Percentiles rank a stretch among this genome's conserved stretches.
Conservation (phyloP, 2,888 invertebrate species). For the Hecatera dysodea region DNA sequence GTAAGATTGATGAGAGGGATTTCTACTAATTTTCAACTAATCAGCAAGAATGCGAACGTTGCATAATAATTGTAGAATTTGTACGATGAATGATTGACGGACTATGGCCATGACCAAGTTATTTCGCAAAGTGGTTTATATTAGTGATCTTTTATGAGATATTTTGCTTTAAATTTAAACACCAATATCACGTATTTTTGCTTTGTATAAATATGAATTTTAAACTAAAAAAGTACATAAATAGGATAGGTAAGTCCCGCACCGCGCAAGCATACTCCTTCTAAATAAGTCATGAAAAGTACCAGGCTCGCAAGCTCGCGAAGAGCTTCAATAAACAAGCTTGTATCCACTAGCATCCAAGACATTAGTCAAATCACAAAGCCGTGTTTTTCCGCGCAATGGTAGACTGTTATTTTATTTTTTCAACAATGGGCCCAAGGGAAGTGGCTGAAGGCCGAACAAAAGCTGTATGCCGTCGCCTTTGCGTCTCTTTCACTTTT, state of each 20-base stretch:
- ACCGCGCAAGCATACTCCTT: background rate
- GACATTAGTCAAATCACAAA: slow-evolving; percentile 55
- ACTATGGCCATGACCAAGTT: too few species aligned
- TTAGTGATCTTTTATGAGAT: too few species aligned
- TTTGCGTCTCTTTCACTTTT: slow-evolving; percentile 58
- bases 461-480: slow-evolving; percentile 66
- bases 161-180: background rate
- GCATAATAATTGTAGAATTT: too few species aligned
- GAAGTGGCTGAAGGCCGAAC: slow-evolving; percentile 67
- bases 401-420: slow-evolving; percentile 54
- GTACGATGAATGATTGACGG: too few species aligned
- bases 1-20: background rate
- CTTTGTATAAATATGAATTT: background rate
- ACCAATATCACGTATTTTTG: background rate
- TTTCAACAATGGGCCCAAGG: slow-evolving; percentile 65
- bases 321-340: slow-evolving; percentile 44
- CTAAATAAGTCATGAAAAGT: slow-evolving; percentile 28
- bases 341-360: slow-evolving; percentile 36
- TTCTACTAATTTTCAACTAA: too few species aligned
- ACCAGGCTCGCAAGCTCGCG: slow-evolving; percentile 39
- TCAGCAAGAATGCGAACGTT: too few species aligned
- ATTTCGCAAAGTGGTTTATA: too few species aligned
- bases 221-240: too few species aligned
- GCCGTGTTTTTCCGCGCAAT: slow-evolving; percentile 48
- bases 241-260: too few species aligned